Base-by-base conservation (phyloP, 1,140 invertebrate species). In the Zaprionus ghesquierei region DNA sequence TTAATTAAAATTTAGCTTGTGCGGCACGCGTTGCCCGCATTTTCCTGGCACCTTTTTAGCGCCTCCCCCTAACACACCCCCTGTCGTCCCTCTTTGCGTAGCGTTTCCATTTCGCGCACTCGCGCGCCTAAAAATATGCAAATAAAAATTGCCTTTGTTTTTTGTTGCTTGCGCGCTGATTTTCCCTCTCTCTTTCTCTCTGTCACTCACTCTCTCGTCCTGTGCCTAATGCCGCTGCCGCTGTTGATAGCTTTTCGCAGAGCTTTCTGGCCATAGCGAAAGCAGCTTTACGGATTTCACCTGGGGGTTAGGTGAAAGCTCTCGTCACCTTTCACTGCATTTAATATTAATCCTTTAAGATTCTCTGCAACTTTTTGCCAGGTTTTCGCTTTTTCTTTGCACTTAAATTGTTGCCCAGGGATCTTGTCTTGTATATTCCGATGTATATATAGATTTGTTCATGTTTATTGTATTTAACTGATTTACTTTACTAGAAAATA, bases 51-150 rank as follows among this genome's bases (percentile, higher is more conserved):
- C 50, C n/a, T 31, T 46, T 46, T 46, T n/a, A 15, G 3, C 20
- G n/a, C 9, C 33, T 18, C 1, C 12, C 15, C 4, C 6, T n/a
- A n/a, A n/a, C n/a, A 33, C 46, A 2, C 33, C 25, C 54, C 3
- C 22, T 25, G 25, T 23, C 9, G 20, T n/a, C 25, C 41, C 29
- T 72, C 53, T 59, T 23, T 27, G 15, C 53, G 33, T 35, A 6
- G 33, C 23, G 60, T 75, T 82, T 66, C 58, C 80, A 75, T 79
- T 84, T 79, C 72, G 76, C 68, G 60, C 59, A 55, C 55, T 71
- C 78, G 68, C 81, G 80, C 80, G 75, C 77, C 73, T 87, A 71
- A 81, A 75, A 86, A 86, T 85, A 86, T 85, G 81, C 81, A 85
- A 86, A 86, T 75, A 85, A 85, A 85, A 75, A 69, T 56, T 69